phyloP scores from a whole-genome alignment of 2,113 vertebrate genomes.

The Osmerus eperlanus region DNA sequence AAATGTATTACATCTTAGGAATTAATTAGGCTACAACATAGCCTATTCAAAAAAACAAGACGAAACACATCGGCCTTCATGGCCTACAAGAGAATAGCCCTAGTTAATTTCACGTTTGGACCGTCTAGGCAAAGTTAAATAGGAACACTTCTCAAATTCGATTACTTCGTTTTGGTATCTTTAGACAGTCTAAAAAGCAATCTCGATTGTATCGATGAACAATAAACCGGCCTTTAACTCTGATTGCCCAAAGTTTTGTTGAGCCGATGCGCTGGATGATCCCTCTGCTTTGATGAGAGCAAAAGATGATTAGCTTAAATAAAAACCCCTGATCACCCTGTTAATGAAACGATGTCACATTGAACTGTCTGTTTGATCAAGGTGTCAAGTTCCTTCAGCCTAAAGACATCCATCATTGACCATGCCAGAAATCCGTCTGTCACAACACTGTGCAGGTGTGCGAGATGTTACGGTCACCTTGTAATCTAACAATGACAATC shows the following conservation, averaged over 20 bases:
- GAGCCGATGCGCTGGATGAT: conserved; percentile 25
- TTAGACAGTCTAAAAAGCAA: conserved; percentile 53
- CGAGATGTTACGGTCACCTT: conserved; percentile 6
- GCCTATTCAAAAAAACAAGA: too few species aligned
- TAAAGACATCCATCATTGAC: conserved; percentile 4
- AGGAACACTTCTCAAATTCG: conserved; percentile 38
- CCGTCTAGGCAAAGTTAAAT: conserved; percentile 24
- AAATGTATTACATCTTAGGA: too few species aligned
- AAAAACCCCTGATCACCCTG: conserved; percentile 43
- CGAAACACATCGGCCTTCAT: too few species aligned
- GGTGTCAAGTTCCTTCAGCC: conserved; percentile 48
- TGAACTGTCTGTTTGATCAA: conserved; percentile 51
- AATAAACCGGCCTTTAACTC: conserved; percentile 18
- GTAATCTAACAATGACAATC: conserved; percentile 27
- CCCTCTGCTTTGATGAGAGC: conserved; percentile 18
- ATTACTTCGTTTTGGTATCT: conserved; percentile 41
- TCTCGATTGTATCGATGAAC: conserved; percentile 44
- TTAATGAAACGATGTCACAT: conserved; percentile 48
- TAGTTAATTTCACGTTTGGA: conserved; percentile 15
- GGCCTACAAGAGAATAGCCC: not conserved
- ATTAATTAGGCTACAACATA: too few species aligned
- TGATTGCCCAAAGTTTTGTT: conserved; percentile 35
- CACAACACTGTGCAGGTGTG: conserved; percentile 12
- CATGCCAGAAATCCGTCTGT: conserved; percentile 18
- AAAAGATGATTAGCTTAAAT: conserved; percentile 42